Evolutionary conservation across 92 coral and sea anemone species (phyloP), one percentile per base, ranked within the genome.

Genomic region (Palythoa heliodiscus): DNA sequence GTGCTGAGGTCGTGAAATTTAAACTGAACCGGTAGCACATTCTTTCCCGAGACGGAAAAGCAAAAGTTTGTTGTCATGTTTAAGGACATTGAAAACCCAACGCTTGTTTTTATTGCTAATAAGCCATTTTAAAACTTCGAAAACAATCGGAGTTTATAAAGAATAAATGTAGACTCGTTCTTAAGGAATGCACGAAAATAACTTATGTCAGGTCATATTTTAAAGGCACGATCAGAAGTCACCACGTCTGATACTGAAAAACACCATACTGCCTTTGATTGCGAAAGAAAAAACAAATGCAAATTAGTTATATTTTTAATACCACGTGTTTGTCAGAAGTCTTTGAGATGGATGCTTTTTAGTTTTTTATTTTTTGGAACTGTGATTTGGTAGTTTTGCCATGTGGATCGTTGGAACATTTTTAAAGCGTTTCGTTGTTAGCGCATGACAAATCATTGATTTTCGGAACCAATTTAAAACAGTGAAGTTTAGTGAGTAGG

Each of bases 281-380:
- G 84, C 84, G 60, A 77, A 70, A 57, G 60, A 55, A 37, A 76
- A 35, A 54, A 38, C 48, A 75, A 75, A 82, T 75, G 78, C 74
- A 67, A 75, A 76, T 82, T 87, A 48, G 67, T 66, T 87, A 67
- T 82, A 70, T 87, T 87, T 54, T 72, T 53, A 55, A 53, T 54
- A 77, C 70, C 91, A 89, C 92, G 92, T 89, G 92, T 82, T 87
- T 71, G 55, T 39, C n/a, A 22, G 73, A 52, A 80, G 29, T 80
- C 63, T 80, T 24, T 15, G 60, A 64, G 39, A 43, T 47, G 66
- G 23, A 80, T 61, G 20, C 24, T 66, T 64, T 66, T 66, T 66
- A 68, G 60, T 6, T 63, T n/a, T 63, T 63, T 11, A 73, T 63
- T 80, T 47, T 20, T 35, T 47, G n/a, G 15, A 57, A 68, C 47